Conservation (phyloP, 2,797 vertebrate genomes). For the Helarctos malayanus region DNA sequence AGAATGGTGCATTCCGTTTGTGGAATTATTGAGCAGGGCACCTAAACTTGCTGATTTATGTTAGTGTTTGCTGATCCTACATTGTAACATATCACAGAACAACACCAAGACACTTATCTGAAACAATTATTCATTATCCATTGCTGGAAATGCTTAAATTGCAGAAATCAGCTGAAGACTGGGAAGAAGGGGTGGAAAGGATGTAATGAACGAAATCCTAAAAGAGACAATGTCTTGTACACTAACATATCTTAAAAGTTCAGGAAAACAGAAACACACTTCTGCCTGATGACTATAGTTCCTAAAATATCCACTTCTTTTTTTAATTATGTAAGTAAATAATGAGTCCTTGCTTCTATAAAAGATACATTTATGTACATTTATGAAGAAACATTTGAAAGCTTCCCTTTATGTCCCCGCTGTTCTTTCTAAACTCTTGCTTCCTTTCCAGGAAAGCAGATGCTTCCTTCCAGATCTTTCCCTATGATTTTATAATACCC, state of each 20-base stretch:
- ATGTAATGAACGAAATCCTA: not conserved
- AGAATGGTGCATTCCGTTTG: not conserved
- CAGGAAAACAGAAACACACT: not conserved
- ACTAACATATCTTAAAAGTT: not conserved
- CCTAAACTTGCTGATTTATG: not conserved
- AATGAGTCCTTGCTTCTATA: slow-evolving; percentile 1
- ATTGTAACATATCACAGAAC: not conserved
- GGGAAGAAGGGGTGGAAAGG: not conserved
- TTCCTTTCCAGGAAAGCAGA: not conserved
- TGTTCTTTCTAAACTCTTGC: not conserved
- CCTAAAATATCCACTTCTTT: not conserved
- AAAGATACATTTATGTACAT: not conserved
- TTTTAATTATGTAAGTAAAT: not conserved
- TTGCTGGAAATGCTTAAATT: not conserved
- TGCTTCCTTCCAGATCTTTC: not conserved
- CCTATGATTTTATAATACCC: not conserved
- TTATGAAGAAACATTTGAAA: not conserved
- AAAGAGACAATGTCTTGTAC: not conserved
- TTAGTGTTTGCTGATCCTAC: not conserved
- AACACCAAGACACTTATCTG: not conserved
- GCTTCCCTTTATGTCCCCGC: not conserved
- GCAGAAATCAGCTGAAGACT: not conserved
- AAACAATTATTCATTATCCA: slow-evolving; percentile 5
- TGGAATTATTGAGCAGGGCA: not conserved
- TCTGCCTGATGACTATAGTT: not conserved